Conservation (phyloP, 1,140 invertebrate species). For the Drosophila orena region DNA sequence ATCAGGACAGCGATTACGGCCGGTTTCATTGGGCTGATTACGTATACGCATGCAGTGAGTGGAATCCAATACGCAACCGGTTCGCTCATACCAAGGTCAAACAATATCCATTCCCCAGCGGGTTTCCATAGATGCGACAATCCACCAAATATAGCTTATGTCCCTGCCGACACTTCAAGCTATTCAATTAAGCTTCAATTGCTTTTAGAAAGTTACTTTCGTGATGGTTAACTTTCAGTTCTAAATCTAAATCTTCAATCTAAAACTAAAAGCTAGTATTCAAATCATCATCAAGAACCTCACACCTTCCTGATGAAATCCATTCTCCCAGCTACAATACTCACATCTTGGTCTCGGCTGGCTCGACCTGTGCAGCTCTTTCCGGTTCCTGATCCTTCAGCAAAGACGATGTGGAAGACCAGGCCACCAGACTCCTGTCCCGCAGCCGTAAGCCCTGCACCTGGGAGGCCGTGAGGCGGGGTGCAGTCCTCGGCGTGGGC, state of each 20-base stretch:
- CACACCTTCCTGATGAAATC: too few species aligned
- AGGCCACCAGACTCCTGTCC: conserved; percentile 61
- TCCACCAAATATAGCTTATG: background rate
- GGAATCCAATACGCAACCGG: too few species aligned
- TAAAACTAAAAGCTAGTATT: too few species aligned
- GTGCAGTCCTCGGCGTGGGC: conserved; percentile 15
- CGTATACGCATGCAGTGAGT: conserved; percentile 25
- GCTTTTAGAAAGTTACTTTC: too few species aligned
- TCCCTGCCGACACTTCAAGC: background rate
- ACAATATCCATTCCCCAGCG: conserved; percentile 4
- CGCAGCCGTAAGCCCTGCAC: conserved; percentile 39
- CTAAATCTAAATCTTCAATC: too few species aligned
- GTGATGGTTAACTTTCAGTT: too few species aligned
- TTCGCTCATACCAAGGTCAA: conserved; percentile 61
- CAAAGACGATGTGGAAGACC: conserved; percentile 71
- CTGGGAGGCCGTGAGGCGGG: conserved; percentile 25
- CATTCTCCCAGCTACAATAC: background rate
- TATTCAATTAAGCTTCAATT: too few species aligned
- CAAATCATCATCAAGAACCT: too few species aligned
- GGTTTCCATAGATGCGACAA: conserved; percentile 44
- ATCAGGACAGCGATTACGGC: conserved; percentile 5
- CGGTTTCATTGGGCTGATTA: conserved; percentile 17
- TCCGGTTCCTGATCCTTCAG: conserved; percentile 55
- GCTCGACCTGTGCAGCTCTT: conserved; percentile 11
- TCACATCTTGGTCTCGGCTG: conserved; percentile 44